Evolutionary conservation across 2,113 vertebrate genomes (phyloP), one percentile per base, ranked within the genome.

Genomic region (Macroglossus sobrinus): DNA sequence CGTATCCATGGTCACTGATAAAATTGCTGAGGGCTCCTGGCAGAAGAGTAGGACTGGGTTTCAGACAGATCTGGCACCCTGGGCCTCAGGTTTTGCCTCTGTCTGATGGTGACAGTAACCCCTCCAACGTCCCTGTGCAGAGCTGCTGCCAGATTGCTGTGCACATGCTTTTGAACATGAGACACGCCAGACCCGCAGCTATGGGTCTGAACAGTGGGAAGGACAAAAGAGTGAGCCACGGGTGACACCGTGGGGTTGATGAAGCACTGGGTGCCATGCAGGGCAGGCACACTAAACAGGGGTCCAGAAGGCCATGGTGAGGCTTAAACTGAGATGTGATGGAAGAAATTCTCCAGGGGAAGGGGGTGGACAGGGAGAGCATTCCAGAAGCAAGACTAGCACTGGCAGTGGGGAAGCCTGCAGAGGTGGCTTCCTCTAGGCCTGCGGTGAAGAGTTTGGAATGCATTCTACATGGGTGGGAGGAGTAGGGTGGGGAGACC

Each of bases 221-320:
- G 28, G 59, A 91, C 43, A 18, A 63, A 11, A 35, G 11, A 45
- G 35, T 4, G 53, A 57, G n/a, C 38, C 4, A 28, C 33, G 47
- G 18, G n/a, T 14, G 74, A 71, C 64, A 10, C 28, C 5, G 4
- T 2, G 45, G 6, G 87, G 81, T 2, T 15, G 61, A 30, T 18
- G 8, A 18, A 15, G 35, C 24, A 22, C 5, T 15, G 0, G 63
- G 28, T 8, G 13, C 50, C 16, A 3, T 50, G 47, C 16, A 19
- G 43, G 53, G n/a, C 0, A 6, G 38, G 38, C n/a, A 10, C 3
- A 2, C 19, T 0, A 30, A 28, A 5, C 12, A 30, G 47, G 26
- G 7, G 35, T 2, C 40, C 18, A 30, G 76, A 43, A 21, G 24
- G 61, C 43, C 53, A n/a, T 1, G 7, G 64, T 0, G 30, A 63